Percentiles rank a stretch among this genome's conserved stretches.
phyloP scores from a whole-genome alignment of 1,140 invertebrate genomes.

The Artemia franciscana region DNA sequence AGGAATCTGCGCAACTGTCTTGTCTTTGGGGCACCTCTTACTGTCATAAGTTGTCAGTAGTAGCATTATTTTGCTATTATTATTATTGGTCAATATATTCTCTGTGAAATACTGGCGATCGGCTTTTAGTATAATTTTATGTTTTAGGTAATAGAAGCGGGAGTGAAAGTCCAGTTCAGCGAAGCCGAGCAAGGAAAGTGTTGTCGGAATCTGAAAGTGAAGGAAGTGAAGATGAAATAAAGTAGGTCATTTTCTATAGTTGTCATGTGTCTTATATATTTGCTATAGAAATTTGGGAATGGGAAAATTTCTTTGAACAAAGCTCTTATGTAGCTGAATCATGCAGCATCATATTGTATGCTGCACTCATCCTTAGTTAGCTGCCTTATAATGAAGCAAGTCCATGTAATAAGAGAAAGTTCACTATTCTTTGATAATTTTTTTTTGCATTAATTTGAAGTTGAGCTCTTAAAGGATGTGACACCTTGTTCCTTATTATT shows the following conservation, averaged over 20 bases:
- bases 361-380: no score
- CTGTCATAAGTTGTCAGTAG: background rate
- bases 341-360: no score
- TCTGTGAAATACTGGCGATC: background rate
- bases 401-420: background rate
- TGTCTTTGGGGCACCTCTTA: background rate
- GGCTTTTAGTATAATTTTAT: background rate
- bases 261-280: background rate
- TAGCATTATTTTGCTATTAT: background rate
- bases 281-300: background rate
- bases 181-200: background rate
- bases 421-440: background rate
- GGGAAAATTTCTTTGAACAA: background rate
- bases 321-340: background rate
- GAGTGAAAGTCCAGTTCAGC: background rate
- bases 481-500: no score
- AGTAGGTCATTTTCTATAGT: background rate
- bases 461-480: no score
- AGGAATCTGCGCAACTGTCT: background rate
- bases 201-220: background rate
- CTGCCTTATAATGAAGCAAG: background rate
- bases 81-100: background rate
- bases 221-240: background rate
- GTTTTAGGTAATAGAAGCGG: background rate
- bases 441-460: no score